Evolutionary conservation across 2,888 invertebrate species (phyloP).

Genomic region (Oxystoma pomonae): DNA sequence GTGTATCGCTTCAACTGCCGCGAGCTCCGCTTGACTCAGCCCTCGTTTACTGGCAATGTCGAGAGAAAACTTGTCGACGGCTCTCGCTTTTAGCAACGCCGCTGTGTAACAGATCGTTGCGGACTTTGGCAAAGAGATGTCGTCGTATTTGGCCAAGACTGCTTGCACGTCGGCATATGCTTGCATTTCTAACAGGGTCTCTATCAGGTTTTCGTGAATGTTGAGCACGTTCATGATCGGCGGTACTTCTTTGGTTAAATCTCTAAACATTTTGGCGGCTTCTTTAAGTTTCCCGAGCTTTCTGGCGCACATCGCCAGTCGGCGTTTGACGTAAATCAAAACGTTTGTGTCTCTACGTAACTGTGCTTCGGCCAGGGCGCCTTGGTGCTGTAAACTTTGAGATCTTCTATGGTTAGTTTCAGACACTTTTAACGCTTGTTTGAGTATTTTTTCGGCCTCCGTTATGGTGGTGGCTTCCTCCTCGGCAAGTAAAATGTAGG

Average conservation of each 20-base stretch:
- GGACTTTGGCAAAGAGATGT: conserved; percentile 89
- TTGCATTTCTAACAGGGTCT: conserved; percentile 91
- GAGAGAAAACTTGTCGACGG: conserved; percentile 86
- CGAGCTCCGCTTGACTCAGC: conserved; percentile 81
- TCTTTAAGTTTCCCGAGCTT: conserved; percentile 92
- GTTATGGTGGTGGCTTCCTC: conserved; percentile 92
- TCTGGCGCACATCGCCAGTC: conserved; percentile 96
- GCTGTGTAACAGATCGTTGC: conserved; percentile 94
- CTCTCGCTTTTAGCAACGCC: conserved; percentile 86
- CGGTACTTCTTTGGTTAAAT: conserved; percentile 93
- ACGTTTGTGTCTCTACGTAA: conserved; percentile 85
- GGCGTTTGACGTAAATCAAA: conserved; percentile 87
- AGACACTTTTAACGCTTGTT: conserved; percentile 79
- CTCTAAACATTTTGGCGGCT: conserved; percentile 94
- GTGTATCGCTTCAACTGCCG: conserved; percentile 91
- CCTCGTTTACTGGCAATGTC: conserved; percentile 82
- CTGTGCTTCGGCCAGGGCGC: conserved; percentile 64
- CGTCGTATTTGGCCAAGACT: conserved; percentile 88
- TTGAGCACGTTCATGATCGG: conserved; percentile 91
- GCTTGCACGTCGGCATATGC: conserved; percentile 96
- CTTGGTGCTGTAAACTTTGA: conserved; percentile 77
- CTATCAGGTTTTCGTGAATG: conserved; percentile 95
- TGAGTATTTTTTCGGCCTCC: conserved; percentile 80
- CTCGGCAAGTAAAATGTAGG: conserved; percentile 91
- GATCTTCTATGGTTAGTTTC: conserved; percentile 72